These are phyloP conservation scores for Dicyrtoma fusca DNA, from an alignment of 2,888 invertebrate species.

Conservation along the genomic window DNA sequence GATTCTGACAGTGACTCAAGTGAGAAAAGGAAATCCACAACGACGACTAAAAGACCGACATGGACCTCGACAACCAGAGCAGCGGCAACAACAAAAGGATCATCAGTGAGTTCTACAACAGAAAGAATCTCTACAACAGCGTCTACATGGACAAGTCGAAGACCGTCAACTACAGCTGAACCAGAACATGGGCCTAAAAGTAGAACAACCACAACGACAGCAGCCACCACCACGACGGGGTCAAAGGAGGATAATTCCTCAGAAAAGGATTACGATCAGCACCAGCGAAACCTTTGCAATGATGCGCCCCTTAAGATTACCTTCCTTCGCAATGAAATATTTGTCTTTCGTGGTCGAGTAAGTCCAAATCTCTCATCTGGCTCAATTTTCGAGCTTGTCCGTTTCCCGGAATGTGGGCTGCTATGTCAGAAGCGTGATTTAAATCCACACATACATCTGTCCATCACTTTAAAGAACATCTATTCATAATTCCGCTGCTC, in stretches of 20 bases:
- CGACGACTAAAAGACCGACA: conserved; percentile 15
- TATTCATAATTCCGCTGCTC: too few relatives aligned
- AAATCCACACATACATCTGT: too few relatives aligned
- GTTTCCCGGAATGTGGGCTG: not conserved
- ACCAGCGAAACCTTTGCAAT: conserved; percentile 65
- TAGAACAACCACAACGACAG: conserved; percentile 27
- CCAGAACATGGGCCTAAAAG: conserved; percentile 7
- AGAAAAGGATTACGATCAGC: conserved; percentile 18
- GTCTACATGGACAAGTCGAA: not conserved
- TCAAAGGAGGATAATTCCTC: not conserved
- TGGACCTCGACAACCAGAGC: conserved; percentile 20
- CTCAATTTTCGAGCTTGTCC: not conserved
- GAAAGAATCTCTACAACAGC: conserved; percentile 19
- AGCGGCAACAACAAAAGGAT: not conserved
- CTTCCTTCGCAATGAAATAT: conserved; percentile 66
- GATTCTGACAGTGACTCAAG: not conserved
- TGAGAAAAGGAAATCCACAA: not conserved
- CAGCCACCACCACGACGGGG: conserved; percentile 3
- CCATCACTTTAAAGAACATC: too few relatives aligned
- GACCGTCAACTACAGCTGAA: not conserved
- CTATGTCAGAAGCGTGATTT: too few relatives aligned
- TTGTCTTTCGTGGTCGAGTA: conserved; percentile 67
- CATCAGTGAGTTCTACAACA: conserved; percentile 13
- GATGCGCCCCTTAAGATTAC: conserved; percentile 72
- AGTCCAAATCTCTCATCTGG: conserved; percentile 41